A percentile compares a stretch with the other conserved stretches of the same genome.
Evolutionary conservation across 2,888 invertebrate genomes (phyloP).

Genomic region (Nephrotoma guestfalica): DNA sequence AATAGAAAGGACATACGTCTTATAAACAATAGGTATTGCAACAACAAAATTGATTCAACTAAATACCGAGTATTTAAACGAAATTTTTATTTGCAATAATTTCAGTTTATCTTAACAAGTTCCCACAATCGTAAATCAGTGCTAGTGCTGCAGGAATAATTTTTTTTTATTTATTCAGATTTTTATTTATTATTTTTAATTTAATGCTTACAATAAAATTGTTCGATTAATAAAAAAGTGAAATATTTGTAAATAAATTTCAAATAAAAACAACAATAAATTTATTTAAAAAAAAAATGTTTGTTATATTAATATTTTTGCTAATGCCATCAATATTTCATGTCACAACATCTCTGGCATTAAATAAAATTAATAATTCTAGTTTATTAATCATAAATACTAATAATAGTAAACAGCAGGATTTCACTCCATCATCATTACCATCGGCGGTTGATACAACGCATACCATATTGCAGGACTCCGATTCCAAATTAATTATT

Average conservation of each 20-base stretch:
- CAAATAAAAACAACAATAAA: background rate
- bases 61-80: background rate
- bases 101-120: background rate
- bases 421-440: background rate
- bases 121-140: background rate
- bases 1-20: background rate
- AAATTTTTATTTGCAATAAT: background rate
- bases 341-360: background rate
- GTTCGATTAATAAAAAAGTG: background rate
- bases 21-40: background rate
- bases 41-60: background rate
- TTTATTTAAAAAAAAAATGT: background rate
- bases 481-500: background rate
- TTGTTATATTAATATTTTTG: background rate
- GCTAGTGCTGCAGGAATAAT: background rate
- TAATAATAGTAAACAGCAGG: background rate
- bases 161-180: background rate
- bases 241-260: background rate
- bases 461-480: background rate
- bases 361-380: background rate
- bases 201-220: background rate
- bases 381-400: background rate
- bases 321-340: background rate
- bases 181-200: background rate
- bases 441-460: background rate